Conservation (phyloP, 2,797 vertebrate species). For the Myotis vivesi region DNA sequence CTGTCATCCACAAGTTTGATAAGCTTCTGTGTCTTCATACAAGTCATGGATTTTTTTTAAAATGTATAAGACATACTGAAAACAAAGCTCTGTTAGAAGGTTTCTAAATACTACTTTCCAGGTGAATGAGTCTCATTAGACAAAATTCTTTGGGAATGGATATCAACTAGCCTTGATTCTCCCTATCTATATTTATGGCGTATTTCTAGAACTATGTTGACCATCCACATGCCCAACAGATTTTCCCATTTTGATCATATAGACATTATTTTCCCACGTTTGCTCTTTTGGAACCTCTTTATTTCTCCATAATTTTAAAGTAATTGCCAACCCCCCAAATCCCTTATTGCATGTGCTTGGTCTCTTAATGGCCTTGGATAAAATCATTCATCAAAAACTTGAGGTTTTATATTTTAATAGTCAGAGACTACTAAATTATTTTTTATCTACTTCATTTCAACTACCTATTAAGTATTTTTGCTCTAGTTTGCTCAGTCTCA, state of each 20-base stretch:
- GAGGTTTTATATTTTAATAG: neutral
- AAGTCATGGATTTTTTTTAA: neutral
- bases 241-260: neutral
- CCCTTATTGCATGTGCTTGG: neutral
- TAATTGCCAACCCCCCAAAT: neutral
- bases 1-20: conserved; percentile 49
- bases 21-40: conserved; percentile 39
- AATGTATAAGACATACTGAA: neutral
- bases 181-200: neutral
- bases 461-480: neutral
- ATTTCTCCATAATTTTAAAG: conserved; percentile 22
- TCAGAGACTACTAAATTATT: neutral
- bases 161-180: neutral
- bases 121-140: neutral
- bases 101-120: neutral
- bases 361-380: neutral
- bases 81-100: neutral
- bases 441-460: neutral
- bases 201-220: neutral
- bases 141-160: neutral
- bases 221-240: neutral
- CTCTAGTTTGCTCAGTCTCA: neutral
- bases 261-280: neutral
- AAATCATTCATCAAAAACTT: neutral
- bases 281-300: neutral